These are phyloP conservation scores for Dolichallabes microphthalmus DNA, from an alignment of 2,113 vertebrate species.

Conservation along the genomic window DNA sequence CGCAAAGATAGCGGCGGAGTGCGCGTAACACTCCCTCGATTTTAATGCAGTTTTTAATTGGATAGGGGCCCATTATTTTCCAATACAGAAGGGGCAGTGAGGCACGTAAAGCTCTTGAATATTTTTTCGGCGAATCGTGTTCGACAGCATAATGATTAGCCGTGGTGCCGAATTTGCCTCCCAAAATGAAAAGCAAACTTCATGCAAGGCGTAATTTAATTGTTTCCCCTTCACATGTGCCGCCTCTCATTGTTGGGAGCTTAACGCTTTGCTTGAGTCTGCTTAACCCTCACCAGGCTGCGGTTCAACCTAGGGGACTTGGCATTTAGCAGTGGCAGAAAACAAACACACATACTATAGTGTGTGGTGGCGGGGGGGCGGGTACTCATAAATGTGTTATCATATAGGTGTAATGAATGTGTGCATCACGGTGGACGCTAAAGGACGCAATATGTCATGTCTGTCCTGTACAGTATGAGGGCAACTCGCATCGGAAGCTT, in stretches of 20 bases:
- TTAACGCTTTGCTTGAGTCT: constrained; percentile 69
- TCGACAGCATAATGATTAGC: constrained; percentile 83
- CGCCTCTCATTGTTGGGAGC: constrained; percentile 78
- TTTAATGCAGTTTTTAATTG: constrained; percentile 84
- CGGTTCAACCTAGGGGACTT: constrained; percentile 29
- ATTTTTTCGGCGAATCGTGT: constrained; percentile 83
- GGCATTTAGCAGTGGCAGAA: constrained; percentile 31
- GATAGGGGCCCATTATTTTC: constrained; percentile 83
- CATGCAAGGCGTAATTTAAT: constrained; percentile 83
- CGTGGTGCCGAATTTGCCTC: constrained; percentile 79
- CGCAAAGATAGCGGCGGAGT: constrained; percentile 79
- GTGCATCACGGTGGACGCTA: not conserved
- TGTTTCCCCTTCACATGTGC: constrained; percentile 80
- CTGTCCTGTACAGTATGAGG: not conserved
- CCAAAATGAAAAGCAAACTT: constrained; percentile 85
- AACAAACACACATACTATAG: constrained; percentile 3
- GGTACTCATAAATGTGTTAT: not conserved
- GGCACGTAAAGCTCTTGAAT: constrained; percentile 84
- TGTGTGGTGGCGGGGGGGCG: not conserved
- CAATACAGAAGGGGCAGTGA: constrained; percentile 82
- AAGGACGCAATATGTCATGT: not conserved
- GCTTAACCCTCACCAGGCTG: constrained; percentile 43
- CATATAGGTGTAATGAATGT: constrained; percentile 14
- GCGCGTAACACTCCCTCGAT: constrained; percentile 82
- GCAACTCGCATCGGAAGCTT: not conserved